phyloP scores from a whole-genome alignment of 1,140 invertebrate species.

The Aphelinus certus region DNA sequence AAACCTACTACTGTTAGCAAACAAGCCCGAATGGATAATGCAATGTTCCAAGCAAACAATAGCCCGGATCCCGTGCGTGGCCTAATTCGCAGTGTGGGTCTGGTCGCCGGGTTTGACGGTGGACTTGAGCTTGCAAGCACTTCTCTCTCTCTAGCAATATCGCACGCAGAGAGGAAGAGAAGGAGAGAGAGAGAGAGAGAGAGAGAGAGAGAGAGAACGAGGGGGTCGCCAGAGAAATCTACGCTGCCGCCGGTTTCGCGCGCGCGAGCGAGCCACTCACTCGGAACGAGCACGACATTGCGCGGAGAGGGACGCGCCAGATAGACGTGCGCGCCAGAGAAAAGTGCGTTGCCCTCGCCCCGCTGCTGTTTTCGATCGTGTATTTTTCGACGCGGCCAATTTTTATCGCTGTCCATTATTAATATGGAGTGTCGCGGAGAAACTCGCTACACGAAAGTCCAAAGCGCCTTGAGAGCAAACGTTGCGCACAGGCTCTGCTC shows the following conservation, averaged over 20 bases:
- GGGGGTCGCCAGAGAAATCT: slow-evolving; percentile 31
- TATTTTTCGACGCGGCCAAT: slow-evolving; percentile 54
- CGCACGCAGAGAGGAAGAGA: background rate
- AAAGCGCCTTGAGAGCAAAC: background rate
- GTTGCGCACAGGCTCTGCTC: background rate
- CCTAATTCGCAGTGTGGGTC: too few species aligned
- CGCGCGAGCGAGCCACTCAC: background rate
- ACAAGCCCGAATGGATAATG: too few species aligned
- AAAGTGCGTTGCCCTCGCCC: slow-evolving; percentile 51
- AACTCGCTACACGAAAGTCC: too few species aligned
- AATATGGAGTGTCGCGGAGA: slow-evolving; percentile 30
- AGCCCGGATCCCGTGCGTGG: too few species aligned
- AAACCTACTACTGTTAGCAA: too few species aligned
- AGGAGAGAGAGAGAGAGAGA: background rate
- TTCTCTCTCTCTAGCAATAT: background rate
- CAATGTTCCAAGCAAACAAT: too few species aligned
- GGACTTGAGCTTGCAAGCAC: slow-evolving; percentile 4
- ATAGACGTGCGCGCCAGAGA: background rate
- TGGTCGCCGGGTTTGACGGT: background rate
- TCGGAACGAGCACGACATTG: background rate
- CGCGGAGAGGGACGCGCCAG: too few species aligned
- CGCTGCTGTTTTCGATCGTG: slow-evolving; percentile 40
- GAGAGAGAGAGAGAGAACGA: too few species aligned
- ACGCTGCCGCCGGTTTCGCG: slow-evolving; percentile 33
- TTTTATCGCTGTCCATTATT: slow-evolving; percentile 63